Evolutionary conservation across 2,113 vertebrate genomes (phyloP), one percentile per base, ranked within the genome.

Genomic region (Tamias sibiricus): DNA sequence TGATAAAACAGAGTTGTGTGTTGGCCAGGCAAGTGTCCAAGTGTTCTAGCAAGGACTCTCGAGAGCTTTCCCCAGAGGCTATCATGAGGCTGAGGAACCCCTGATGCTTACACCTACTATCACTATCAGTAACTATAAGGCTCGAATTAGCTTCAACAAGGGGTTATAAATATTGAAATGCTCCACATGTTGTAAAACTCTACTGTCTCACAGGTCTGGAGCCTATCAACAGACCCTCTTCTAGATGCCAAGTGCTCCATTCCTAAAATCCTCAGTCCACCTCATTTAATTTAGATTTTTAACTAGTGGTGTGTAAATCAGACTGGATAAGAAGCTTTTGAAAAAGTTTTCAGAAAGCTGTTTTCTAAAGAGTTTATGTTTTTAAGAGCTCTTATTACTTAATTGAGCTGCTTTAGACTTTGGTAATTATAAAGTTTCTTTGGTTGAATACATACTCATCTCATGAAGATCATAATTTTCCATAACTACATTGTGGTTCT

Each of bases 381-480:
- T 84, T 4, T 7, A 85, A 84, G 19, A 87, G 59, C 6, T 54
- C 9, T 40, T 13, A 49, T 89, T 98, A 92, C 89, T 88, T 93
- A 74, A 85, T 90, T 7, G 24, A 79, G 76, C n/a, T 95, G 76
- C 49, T 85, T 94, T 71, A 77, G 16, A 44, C 42, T 13, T 89
- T 74, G 91, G 35, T 8, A 95, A 93, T 94, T 59, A 52, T 32
- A 2, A 19, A 16, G 3, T 72, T 81, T 76, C 47, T 57, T 80
- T 74, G 64, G 83, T 82, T 91, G 75, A 96, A 87, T 47, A 79
- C 16, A 75, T 42, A 77, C 20, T 83, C 30, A 91, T 68, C 26
- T 94, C 42, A n/a, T 62, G 68, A 96, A 71, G 28, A 86, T 86
- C 13, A 71, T 52, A 87, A 93, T 94, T 81, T 80, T 91, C 37